Conservation (phyloP, 2,888 invertebrate species). For the Arrhopalites spinosus region DNA sequence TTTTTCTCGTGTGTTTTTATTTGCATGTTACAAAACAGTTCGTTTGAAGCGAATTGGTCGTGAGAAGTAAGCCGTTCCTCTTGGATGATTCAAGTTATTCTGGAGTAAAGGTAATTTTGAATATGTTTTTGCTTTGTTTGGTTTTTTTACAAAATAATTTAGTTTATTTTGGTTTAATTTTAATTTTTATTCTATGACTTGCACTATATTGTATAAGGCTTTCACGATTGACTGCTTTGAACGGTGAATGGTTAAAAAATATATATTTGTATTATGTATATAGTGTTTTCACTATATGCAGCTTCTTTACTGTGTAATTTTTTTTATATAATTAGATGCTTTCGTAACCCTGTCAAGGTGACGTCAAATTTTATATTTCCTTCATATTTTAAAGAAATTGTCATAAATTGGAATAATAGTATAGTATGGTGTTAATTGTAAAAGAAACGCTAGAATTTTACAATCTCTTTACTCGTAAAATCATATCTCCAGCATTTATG, state of each 20-base stretch:
- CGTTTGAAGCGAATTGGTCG: conserved; percentile 56
- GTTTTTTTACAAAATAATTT: neutral
- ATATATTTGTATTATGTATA: no score
- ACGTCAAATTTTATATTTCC: neutral
- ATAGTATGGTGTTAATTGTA: no score
- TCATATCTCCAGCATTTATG: neutral
- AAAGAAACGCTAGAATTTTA: neutral
- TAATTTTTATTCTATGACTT: neutral
- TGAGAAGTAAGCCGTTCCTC: conserved; percentile 36
- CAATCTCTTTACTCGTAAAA: neutral
- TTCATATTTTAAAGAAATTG: neutral
- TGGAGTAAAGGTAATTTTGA: conserved; percentile 21
- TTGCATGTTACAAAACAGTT: conserved; percentile 47
- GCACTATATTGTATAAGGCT: neutral
- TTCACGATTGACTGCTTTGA: neutral
- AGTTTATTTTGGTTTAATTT: neutral
- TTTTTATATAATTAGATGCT: neutral
- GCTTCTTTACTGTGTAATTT: neutral
- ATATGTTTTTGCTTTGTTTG: neutral
- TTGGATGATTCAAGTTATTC: neutral
- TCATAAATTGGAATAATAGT: neutral
- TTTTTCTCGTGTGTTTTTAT: conserved; percentile 39
- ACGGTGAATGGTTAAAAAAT: no score
- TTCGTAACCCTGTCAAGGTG: conserved; percentile 4
- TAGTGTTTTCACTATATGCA: no score